phyloP scores from a whole-genome alignment of 2,113 vertebrate species.

The Nymphicus hollandicus region DNA sequence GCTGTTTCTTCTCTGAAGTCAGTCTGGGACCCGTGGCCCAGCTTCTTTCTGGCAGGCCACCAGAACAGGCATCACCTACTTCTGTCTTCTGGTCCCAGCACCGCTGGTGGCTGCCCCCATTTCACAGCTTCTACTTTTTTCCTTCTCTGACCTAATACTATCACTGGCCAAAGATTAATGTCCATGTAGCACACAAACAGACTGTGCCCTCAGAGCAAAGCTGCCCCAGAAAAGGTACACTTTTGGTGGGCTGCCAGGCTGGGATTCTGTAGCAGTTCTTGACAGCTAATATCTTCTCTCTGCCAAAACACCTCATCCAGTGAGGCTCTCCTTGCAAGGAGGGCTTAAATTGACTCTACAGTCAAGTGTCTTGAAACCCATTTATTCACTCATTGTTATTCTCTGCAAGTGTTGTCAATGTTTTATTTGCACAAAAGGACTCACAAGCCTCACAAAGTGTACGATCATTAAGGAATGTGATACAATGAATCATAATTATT shows the following conservation, averaged over 20 bases:
- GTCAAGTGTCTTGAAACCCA: not conserved
- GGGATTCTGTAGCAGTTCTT: not conserved
- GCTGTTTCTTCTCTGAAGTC: not conserved
- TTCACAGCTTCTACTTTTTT: not conserved
- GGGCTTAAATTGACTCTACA: not conserved
- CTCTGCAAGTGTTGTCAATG: not conserved
- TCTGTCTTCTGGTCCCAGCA: not conserved
- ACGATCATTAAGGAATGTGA: not conserved
- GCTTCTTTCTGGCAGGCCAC: not conserved
- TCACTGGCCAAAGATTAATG: not conserved
- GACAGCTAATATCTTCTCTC: not conserved
- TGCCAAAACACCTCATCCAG: not conserved
- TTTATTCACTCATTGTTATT: not conserved
- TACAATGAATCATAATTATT: not conserved
- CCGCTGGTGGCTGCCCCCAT: accelerated
- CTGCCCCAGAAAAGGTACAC: not conserved
- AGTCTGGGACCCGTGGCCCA: not conserved
- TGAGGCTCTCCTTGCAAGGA: not conserved
- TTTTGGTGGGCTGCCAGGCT: not conserved
- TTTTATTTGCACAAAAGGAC: not conserved
- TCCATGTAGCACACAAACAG: not conserved
- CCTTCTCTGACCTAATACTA: not conserved
- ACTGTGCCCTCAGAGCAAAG: not conserved
- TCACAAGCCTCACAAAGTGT: not conserved
- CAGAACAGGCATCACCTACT: not conserved